Conservation (phyloP, 2,797 vertebrate species). For the Crenichthys baileyi region DNA sequence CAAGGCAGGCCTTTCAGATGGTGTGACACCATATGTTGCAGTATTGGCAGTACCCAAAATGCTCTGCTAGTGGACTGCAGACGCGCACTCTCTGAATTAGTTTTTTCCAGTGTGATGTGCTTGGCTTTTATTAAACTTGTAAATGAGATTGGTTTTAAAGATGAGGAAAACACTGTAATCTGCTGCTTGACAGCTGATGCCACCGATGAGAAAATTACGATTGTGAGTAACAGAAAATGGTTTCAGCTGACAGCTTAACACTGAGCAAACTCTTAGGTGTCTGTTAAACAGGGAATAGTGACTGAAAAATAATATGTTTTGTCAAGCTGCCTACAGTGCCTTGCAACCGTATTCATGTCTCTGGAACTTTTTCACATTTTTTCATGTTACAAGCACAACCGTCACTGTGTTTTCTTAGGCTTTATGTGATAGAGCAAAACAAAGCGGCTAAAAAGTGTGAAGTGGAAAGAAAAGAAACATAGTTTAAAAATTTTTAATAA, state of each 20-base stretch:
- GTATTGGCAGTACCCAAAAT: constrained; percentile 17
- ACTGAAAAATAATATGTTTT: not conserved
- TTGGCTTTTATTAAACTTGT: not conserved
- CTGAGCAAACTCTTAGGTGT: not conserved
- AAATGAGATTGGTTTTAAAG: not conserved
- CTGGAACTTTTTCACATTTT: too few species aligned
- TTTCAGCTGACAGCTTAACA: not conserved
- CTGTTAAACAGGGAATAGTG: not conserved
- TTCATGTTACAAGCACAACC: not conserved
- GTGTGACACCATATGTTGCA: constrained; percentile 56
- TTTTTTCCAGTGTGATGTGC: not conserved
- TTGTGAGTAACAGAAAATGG: not conserved
- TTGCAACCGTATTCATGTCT: too few species aligned
- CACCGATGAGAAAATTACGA: not conserved
- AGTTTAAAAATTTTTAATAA: not conserved
- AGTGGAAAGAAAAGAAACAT: not conserved
- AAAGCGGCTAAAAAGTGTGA: not conserved
- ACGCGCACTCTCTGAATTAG: not conserved
- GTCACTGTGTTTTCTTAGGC: not conserved
- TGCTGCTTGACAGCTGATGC: not conserved
- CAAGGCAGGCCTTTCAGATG: constrained; percentile 37
- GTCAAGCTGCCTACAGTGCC: too few species aligned
- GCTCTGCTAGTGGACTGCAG: not conserved
- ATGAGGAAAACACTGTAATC: not conserved
- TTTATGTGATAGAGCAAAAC: not conserved